These are phyloP conservation scores for Bhutanitis thaidina DNA, from an alignment of 2,888 invertebrate species.

Conservation along the genomic window DNA sequence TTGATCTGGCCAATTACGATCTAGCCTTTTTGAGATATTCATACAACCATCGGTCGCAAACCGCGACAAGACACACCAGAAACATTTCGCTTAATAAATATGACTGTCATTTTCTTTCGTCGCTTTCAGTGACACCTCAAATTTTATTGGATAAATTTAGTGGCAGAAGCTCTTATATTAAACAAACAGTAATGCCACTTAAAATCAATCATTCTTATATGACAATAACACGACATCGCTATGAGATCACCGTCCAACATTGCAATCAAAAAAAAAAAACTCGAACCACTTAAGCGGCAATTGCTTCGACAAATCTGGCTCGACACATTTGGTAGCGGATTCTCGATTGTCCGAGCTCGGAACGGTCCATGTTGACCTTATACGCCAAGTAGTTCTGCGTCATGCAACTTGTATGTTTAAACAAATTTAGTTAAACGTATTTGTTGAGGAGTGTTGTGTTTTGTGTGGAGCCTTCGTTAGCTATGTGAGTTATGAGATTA, in stretches of 20 bases:
- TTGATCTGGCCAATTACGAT: no score
- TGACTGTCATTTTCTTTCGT: no score
- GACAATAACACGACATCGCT: neutral
- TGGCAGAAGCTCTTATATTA: no score
- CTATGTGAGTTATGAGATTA: no score
- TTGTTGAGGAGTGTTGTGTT: no score
- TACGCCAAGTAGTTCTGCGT: slow-evolving; percentile 2
- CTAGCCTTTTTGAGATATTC: no score
- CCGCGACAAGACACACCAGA: no score
- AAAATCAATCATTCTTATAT: neutral
- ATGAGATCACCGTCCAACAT: slow-evolving; percentile 2
- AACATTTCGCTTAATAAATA: no score
- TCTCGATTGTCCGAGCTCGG: slow-evolving; percentile 5
- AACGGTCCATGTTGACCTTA: slow-evolving; percentile 2
- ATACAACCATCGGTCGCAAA: no score
- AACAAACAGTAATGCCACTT: neutral
- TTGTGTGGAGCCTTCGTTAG: no score
- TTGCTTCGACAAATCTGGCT: slow-evolving; percentile 1
- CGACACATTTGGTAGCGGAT: neutral
- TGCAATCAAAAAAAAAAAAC: neutral
- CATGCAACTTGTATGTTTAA: neutral
- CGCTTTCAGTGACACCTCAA: no score
- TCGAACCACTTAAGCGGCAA: neutral
- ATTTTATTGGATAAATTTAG: no score
- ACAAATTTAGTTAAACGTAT: neutral